A percentile compares a stretch with the other conserved stretches of the same genome.
phyloP scores from a whole-genome alignment of 2,888 invertebrate genomes.

The Xestia xanthographa region DNA sequence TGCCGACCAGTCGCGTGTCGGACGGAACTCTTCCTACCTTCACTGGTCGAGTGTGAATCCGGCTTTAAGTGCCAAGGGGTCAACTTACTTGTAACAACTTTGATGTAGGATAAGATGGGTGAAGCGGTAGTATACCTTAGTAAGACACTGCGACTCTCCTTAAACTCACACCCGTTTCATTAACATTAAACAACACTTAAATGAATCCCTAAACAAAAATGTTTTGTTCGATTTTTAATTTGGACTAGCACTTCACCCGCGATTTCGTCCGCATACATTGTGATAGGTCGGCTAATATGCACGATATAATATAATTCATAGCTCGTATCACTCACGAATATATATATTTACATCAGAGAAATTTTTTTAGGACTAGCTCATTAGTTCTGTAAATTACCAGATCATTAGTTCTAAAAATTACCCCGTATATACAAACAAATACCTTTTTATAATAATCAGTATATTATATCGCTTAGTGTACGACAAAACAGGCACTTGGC shows the following conservation, averaged over 20 bases:
- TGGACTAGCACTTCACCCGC: too few relatives aligned
- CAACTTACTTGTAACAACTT: slow-evolving; percentile 1
- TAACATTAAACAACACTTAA: background rate
- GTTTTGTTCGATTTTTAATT: background rate
- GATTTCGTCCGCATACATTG: too few relatives aligned
- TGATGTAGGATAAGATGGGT: background rate
- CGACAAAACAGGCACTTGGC: background rate
- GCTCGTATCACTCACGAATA: too few relatives aligned
- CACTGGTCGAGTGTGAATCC: slow-evolving; percentile 34
- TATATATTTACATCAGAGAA: too few relatives aligned
- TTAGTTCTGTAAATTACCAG: too few relatives aligned
- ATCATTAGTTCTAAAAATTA: too few relatives aligned
- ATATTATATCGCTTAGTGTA: background rate
- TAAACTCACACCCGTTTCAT: background rate
- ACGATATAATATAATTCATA: too few relatives aligned
- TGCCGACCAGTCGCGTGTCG: slow-evolving; percentile 76
- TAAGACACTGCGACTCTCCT: background rate
- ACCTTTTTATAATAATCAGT: too few relatives aligned
- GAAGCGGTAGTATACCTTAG: background rate
- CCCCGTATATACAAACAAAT: too few relatives aligned
- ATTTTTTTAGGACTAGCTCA: too few relatives aligned
- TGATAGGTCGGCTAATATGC: too few relatives aligned
- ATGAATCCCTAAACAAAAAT: background rate
- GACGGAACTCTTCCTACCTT: slow-evolving; percentile 79
- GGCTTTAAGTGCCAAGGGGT: slow-evolving; percentile 11